phyloP scores from a whole-genome alignment of 92 coral and sea anemone genomes.

The Parazoanthus darwini region DNA sequence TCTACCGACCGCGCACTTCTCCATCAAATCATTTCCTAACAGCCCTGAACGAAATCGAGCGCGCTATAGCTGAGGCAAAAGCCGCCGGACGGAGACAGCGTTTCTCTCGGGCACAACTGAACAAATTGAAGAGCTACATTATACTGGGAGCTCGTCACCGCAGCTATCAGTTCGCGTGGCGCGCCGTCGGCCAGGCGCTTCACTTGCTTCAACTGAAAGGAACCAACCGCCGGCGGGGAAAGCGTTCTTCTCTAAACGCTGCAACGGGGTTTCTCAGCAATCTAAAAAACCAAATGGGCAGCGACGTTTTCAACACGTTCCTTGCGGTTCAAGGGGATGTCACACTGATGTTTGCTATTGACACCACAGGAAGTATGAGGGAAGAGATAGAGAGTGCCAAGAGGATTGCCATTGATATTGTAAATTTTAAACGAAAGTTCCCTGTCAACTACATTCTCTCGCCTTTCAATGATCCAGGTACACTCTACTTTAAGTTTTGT shows the following conservation, averaged over 20 bases:
- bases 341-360: slow-evolving; percentile 91
- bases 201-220: slow-evolving; percentile 40
- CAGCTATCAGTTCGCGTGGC: slow-evolving; percentile 55
- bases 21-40: slow-evolving; percentile 82
- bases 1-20: slow-evolving; percentile 59
- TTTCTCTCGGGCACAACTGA: slow-evolving; percentile 3
- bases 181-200: slow-evolving; percentile 58
- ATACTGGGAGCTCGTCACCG: slow-evolving; percentile 46
- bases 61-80: slow-evolving; percentile 70
- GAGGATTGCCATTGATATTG: slow-evolving; percentile 77
- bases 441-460: slow-evolving; percentile 86
- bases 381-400: slow-evolving; percentile 78
- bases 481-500: neutral
- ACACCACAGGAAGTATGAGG: slow-evolving; percentile 89
- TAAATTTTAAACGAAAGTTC: slow-evolving; percentile 62
- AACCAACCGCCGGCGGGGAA: slow-evolving; percentile 38
- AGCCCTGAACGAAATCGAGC: slow-evolving; percentile 79
- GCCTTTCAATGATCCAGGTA: slow-evolving; percentile 88
- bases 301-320: slow-evolving; percentile 68
- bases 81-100: slow-evolving; percentile 36
- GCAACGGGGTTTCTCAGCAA: slow-evolving; percentile 64
- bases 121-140: slow-evolving; percentile 38
- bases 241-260: slow-evolving; percentile 56
- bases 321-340: slow-evolving; percentile 93
- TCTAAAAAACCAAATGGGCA: slow-evolving; percentile 63